Evolutionary conservation across 2,888 invertebrate genomes (phyloP).

Genomic region (Plebejus anna): DNA sequence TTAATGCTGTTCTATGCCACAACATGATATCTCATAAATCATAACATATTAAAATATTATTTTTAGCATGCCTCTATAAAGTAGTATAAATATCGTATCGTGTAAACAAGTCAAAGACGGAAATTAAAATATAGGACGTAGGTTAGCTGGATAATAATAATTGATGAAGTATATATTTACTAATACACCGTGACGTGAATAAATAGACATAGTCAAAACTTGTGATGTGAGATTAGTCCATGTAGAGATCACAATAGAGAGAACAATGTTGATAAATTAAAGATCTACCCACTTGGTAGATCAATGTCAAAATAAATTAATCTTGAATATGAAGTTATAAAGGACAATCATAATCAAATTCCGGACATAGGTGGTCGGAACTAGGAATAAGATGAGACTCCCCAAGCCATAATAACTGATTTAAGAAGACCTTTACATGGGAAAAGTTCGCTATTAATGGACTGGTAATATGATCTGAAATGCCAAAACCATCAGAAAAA

Average conservation of each 20-base stretch:
- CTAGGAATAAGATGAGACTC: too few relatives aligned
- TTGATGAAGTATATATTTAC: neutral
- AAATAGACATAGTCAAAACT: conserved; percentile 8
- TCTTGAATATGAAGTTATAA: neutral
- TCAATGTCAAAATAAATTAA: neutral
- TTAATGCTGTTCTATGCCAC: too few relatives aligned
- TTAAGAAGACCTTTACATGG: too few relatives aligned
- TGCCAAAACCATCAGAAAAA: too few relatives aligned
- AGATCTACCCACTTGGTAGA: neutral
- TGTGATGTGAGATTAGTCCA: conserved; percentile 11
- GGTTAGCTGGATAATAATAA: conserved; percentile 8
- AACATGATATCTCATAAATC: too few relatives aligned
- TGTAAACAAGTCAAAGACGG: neutral
- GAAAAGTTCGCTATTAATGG: too few relatives aligned
- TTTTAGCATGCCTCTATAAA: neutral
- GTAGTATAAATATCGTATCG: neutral
- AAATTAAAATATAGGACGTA: neutral
- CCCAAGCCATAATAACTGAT: too few relatives aligned
- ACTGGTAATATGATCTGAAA: too few relatives aligned
- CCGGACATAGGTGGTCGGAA: too few relatives aligned
- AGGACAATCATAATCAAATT: too few relatives aligned
- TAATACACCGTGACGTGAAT: conserved; percentile 1
- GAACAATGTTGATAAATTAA: conserved; percentile 9
- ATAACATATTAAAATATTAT: too few relatives aligned
- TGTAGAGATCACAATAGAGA: conserved; percentile 6